These are phyloP conservation scores for Hipparchia sbordonii DNA, from an alignment of 2,888 invertebrate species.

Conservation along the genomic window DNA sequence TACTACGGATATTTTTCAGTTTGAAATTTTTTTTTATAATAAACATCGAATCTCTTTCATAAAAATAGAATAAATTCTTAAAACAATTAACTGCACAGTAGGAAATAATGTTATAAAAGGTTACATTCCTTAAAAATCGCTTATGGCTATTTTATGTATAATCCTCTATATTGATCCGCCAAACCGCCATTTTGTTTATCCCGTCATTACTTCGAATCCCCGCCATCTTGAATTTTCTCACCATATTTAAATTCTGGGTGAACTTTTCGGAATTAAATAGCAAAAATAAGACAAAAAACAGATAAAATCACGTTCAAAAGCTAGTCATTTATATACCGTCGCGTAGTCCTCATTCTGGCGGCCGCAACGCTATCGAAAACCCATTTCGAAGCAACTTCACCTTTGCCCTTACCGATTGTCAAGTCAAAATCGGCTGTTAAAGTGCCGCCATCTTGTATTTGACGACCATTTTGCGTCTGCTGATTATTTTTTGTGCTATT, in stretches of 20 bases:
- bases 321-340: slow-evolving; percentile 55
- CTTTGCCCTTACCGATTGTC: slow-evolving; percentile 52
- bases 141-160: no score
- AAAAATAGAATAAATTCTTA: no score
- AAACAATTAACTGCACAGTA: no score
- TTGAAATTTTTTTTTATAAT: no score
- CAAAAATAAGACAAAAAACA: not conserved
- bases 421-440: slow-evolving; percentile 49
- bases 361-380: slow-evolving; percentile 71
- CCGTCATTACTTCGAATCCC: not conserved
- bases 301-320: slow-evolving; percentile 9
- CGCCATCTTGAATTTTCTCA: not conserved
- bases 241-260: not conserved
- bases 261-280: not conserved
- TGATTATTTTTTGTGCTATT: slow-evolving; percentile 42
- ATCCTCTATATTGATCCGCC: no score
- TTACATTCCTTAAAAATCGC: no score
- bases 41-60: no score
- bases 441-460: slow-evolving; percentile 42
- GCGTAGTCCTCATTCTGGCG: slow-evolving; percentile 60
- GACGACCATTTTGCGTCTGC: slow-evolving; percentile 37
- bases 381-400: slow-evolving; percentile 65
- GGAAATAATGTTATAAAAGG: no score
- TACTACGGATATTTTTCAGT: no score
- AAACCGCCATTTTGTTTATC: no score